Conservation (phyloP, 2,113 vertebrate genomes). For the Pedionomus torquatus region DNA sequence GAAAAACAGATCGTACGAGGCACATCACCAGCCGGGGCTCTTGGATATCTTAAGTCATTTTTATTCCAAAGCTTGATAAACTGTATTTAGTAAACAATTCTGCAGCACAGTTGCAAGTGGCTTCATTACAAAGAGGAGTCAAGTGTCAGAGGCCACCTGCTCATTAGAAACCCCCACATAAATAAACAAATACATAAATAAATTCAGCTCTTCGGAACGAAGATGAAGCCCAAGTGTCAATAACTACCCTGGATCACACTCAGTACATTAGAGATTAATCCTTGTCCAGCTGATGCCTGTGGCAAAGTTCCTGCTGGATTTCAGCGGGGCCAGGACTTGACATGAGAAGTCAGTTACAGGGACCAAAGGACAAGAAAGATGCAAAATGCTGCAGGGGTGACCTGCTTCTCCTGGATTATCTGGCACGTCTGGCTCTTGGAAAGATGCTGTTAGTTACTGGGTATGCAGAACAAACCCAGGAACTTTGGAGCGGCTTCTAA, state of each 20-base stretch:
- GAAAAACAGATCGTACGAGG: constrained; percentile 33
- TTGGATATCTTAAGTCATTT: constrained; percentile 33
- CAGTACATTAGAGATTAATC: background rate
- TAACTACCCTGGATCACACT: background rate
- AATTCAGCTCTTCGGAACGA: background rate
- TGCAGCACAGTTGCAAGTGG: background rate
- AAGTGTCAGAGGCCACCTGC: background rate
- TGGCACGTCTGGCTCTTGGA: background rate
- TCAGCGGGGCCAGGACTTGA: background rate
- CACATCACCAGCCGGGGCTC: background rate
- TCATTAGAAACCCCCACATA: background rate
- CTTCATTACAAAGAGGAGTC: background rate
- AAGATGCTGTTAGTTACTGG: background rate
- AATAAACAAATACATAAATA: background rate
- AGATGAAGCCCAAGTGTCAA: background rate
- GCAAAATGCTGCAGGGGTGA: background rate
- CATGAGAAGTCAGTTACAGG: background rate
- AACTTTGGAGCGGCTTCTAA: background rate
- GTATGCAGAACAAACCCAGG: background rate
- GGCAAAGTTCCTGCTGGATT: background rate
- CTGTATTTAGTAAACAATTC: background rate
- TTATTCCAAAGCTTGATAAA: constrained; percentile 26
- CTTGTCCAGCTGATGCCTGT: background rate
- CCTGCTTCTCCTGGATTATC: background rate
- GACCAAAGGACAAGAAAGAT: background rate